A percentile compares a stretch with the other conserved stretches of the same genome.
Conservation (phyloP, 1,140 invertebrate genomes). For the Drosophila pallidifrons region DNA sequence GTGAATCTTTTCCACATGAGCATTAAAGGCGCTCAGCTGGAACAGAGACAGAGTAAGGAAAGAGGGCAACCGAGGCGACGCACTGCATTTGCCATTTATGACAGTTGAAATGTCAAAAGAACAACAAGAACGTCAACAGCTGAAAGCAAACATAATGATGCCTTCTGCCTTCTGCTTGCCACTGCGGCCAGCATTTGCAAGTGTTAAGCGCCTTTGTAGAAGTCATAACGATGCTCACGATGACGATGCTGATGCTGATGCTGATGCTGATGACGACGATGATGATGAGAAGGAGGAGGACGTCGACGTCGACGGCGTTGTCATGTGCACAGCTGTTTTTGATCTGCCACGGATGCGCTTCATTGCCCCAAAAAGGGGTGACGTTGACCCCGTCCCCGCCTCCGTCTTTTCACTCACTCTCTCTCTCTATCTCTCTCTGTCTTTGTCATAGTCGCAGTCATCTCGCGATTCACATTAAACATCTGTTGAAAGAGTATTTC, state of each 20-base stretch:
- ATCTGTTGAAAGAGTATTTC: slow-evolving; percentile 21
- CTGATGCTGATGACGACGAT: not conserved
- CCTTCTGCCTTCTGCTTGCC: not conserved
- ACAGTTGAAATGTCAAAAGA: slow-evolving; percentile 84
- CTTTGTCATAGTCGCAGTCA: not conserved
- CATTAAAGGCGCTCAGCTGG: slow-evolving; percentile 75
- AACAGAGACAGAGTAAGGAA: slow-evolving; percentile 38
- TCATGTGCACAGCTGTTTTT: slow-evolving; percentile 73
- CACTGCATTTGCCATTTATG: slow-evolving; percentile 82
- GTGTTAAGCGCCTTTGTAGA: slow-evolving; percentile 65
- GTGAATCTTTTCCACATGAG: slow-evolving; percentile 72
- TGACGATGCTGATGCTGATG: not conserved
- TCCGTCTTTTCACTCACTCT: not conserved
- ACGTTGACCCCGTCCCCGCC: slow-evolving; percentile 29
- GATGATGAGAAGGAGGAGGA: not conserved
- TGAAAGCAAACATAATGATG: slow-evolving; percentile 50
- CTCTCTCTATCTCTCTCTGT: not conserved
- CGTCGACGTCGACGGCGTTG: slow-evolving; percentile 25
- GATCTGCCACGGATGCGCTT: slow-evolving; percentile 72
- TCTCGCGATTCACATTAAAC: slow-evolving; percentile 64
- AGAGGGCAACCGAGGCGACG: slow-evolving; percentile 37
- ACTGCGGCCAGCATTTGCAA: slow-evolving; percentile 59
- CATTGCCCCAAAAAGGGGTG: slow-evolving; percentile 57
- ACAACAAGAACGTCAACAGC: slow-evolving; percentile 47
- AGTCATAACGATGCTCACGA: slow-evolving; percentile 16